A percentile compares a stretch with the other conserved stretches of the same genome.
These are phyloP conservation scores for Pandemis corylana DNA, from an alignment of 2,888 invertebrate species.

Conservation along the genomic window DNA sequence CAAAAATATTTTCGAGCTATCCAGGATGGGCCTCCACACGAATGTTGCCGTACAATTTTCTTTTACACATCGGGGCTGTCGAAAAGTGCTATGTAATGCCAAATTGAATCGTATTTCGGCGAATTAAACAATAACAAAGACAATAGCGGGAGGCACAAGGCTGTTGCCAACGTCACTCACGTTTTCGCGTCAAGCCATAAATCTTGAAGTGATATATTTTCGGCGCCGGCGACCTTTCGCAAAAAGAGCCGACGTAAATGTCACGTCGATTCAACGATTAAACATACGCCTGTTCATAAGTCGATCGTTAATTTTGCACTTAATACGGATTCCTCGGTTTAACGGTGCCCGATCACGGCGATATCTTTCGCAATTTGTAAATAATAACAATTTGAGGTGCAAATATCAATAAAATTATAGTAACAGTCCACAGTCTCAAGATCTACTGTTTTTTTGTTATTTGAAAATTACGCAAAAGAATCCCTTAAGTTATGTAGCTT, in stretches of 20 bases:
- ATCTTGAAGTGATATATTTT: slow-evolving; percentile 62
- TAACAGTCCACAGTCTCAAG: background rate
- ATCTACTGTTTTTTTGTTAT: no score
- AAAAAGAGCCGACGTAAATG: slow-evolving; percentile 51
- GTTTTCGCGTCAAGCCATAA: slow-evolving; percentile 51
- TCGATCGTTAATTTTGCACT: slow-evolving; percentile 32
- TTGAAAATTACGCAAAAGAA: no score
- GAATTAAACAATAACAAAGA: slow-evolving; percentile 9
- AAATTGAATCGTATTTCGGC: slow-evolving; percentile 2
- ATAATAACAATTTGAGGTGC: background rate
- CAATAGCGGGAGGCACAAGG: slow-evolving; percentile 47
- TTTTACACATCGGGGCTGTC: background rate
- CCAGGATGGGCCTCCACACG: no score
- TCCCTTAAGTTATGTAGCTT: no score
- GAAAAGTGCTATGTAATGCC: slow-evolving; percentile 4
- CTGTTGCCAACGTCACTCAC: slow-evolving; percentile 57
- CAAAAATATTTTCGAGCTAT: no score
- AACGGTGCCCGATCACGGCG: background rate
- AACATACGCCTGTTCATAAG: slow-evolving; percentile 26
- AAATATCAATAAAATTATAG: background rate
- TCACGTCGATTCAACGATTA: slow-evolving; percentile 49
- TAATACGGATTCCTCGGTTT: slow-evolving; percentile 20
- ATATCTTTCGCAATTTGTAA: background rate
- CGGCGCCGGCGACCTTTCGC: slow-evolving; percentile 57
- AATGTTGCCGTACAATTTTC: background rate